Percentiles rank a stretch among this genome's conserved stretches.
Evolutionary conservation across 1,140 invertebrate species (phyloP).

Genomic region (Carcinoscorpius rotundicauda): DNA sequence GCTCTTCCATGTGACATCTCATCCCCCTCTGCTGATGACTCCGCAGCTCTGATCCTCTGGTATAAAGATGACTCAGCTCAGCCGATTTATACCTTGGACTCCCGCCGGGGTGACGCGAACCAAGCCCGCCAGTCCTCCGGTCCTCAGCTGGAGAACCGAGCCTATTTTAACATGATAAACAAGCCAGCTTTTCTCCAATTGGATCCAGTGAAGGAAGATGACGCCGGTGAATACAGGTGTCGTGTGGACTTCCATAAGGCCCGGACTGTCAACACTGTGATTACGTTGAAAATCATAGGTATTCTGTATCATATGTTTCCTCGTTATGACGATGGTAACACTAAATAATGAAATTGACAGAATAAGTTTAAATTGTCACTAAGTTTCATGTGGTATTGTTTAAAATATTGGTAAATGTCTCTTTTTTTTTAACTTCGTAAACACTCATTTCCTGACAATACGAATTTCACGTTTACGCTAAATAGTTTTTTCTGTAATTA

Average conservation of each 20-base stretch:
- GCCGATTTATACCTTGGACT: slow-evolving; percentile 48
- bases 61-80: slow-evolving; percentile 60
- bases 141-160: slow-evolving; percentile 5
- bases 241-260: slow-evolving; percentile 72
- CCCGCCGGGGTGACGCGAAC: slow-evolving; percentile 6
- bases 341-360: too few relatives aligned
- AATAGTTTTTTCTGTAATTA: too few relatives aligned
- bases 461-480: too few relatives aligned
- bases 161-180: slow-evolving; percentile 8
- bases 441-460: too few relatives aligned
- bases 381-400: too few relatives aligned
- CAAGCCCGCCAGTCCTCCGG: slow-evolving; percentile 10
- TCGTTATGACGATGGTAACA: too few relatives aligned
- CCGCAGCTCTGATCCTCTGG: slow-evolving; percentile 66
- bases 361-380: too few relatives aligned
- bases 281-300: slow-evolving; percentile 77
- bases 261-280: slow-evolving; percentile 68
- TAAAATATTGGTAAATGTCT: too few relatives aligned
- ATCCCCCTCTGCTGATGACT: slow-evolving; percentile 53
- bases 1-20: slow-evolving; percentile 65
- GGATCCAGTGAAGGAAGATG: slow-evolving; percentile 29
- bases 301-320: slow-evolving; percentile 9
- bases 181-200: slow-evolving; percentile 10
- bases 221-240: slow-evolving; percentile 69
- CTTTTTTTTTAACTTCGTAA: too few relatives aligned